Base-by-base conservation (phyloP, 37 sponge, comb jelly and placozoan species). In the Hexactinellida sp. region DNA sequence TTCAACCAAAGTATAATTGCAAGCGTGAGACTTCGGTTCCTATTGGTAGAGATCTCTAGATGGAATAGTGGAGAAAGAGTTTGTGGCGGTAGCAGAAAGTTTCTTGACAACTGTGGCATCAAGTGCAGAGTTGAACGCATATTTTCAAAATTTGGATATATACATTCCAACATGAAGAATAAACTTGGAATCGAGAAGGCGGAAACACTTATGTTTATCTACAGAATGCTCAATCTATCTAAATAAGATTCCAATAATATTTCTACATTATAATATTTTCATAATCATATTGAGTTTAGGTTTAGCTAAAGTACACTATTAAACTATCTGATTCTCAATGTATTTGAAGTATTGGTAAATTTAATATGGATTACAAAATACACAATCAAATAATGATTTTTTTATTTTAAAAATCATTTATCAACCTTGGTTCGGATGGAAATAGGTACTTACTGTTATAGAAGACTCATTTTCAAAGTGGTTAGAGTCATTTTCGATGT, bases 61-160 rank as follows among this genome's bases (percentile, higher is more conserved):
- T 63, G 25, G 76, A n/a, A 63, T 32, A 63, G 76, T 63, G 30
- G 76, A n/a, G 13, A 63, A 63, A 28, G 30, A 63, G 30, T 47
- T 23, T 63, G 30, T 23, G 13, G 76, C 30, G 30, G 30, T 63
- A 25, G 76, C 76, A 10, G 76, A 63, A 63, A 63, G 30, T 5
- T n/a, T 63, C 21, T 63, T 63, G 30, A 63, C 76, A 63, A 23
- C 76, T 10, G 76, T 63, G 28, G 76, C 76, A 63, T 63, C 76
- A 25, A 63, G 76, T n/a, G 76, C 76, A 63, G 76, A 63, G 76
- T 63, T 63, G 76, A 63, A 23, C 76, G 76, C 21, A 25, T 63
- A 63, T 63, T 63, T 63, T 63, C 21, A 25, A 63, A 7, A n/a
- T 63, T 63, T 63, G 76, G 76, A 10, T 63, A 63, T n/a, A 63